Base-by-base conservation (phyloP, 2,797 vertebrate species). In the Salmo trutta region DNA sequence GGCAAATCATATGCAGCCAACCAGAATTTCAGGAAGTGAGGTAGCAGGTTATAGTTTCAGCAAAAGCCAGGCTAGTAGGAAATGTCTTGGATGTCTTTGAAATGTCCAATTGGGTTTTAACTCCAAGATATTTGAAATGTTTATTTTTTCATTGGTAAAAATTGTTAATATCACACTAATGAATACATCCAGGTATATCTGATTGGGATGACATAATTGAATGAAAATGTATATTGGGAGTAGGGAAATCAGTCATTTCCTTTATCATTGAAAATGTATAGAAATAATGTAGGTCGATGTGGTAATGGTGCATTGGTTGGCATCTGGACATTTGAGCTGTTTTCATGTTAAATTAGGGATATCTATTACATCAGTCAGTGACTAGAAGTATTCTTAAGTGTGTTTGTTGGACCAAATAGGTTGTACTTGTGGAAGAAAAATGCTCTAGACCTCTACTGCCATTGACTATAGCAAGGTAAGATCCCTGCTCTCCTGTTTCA, bases 401-500 rank as follows among this genome's bases (percentile, higher is more conserved):
- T 56, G 19, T 56, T 56, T 56, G 53, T 17, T 19, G 2, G 53
- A n/a, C 53, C 53, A 19, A 70, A 70, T 47, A 51, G 68, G 36
- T 47, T 12, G n/a, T 24, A 47, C 16, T 56, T 17, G 16, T 56
- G 19, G 53, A 15, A 15, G 6, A 69, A 69, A 41, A 27, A 47
- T 24, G 7, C 36, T 70, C 33, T 7, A 14, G 19, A 27, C 51
- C 70, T 76, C n/a, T 33, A 54, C 71, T 69, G 47, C 19, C 21
- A 51, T 31, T 80, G 71, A 75, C 51, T 31, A 71, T 75, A 62
- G 59, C 51, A 66, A 72, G 59, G 67, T 72, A 66, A 81, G 72
- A 29, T 77, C 80, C 67, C 80, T 86, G 79, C 81, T 77, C 51
- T 76, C 72, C 65, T 74, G 74, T 78, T 78, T 59, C 77, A 78